Evolutionary conservation across 2,797 vertebrate genomes (phyloP).

Genomic region (Myripristis jacobus): DNA sequence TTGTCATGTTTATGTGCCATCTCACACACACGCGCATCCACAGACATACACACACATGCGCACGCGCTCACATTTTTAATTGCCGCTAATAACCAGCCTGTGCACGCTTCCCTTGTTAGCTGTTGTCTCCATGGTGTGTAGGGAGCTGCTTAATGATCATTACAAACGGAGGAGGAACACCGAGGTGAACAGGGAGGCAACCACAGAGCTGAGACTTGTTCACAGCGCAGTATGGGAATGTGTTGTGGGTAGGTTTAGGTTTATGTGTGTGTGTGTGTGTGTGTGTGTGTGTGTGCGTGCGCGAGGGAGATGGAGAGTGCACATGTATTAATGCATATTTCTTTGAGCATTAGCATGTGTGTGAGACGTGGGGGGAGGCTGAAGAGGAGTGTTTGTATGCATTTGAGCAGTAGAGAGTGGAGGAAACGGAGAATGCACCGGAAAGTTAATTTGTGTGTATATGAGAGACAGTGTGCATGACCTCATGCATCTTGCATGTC

Average conservation of each 20-base stretch:
- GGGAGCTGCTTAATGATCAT: conserved; percentile 63
- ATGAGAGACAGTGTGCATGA: not conserved
- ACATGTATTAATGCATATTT: conserved; percentile 28
- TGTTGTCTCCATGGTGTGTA: conserved; percentile 32
- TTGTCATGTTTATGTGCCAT: too few species aligned
- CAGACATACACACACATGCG: conserved; percentile 3
- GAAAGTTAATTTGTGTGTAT: not conserved
- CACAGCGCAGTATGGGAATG: conserved; percentile 19
- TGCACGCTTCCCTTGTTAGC: conserved; percentile 61
- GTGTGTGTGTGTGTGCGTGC: not conserved
- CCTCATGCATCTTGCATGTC: conserved; percentile 15
- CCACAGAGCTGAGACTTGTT: conserved; percentile 19
- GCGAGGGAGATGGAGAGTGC: conserved; percentile 32
- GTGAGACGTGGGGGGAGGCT: too few species aligned
- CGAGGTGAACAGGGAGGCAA: conserved; percentile 41
- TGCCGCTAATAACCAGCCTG: conserved; percentile 54
- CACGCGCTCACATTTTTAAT: conserved; percentile 48
- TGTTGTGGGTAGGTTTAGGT: not conserved
- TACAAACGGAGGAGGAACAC: conserved; percentile 47
- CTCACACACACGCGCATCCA: not conserved
- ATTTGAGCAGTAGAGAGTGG: not conserved
- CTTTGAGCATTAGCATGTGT: conserved; percentile 17
- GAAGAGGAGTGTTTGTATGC: too few species aligned
- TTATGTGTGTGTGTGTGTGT: conserved; percentile 9
- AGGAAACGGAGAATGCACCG: conserved; percentile 34